Evolutionary conservation across 2,797 vertebrate species (phyloP), one percentile per base, ranked within the genome.

Genomic region (Rhinichthys osculus): DNA sequence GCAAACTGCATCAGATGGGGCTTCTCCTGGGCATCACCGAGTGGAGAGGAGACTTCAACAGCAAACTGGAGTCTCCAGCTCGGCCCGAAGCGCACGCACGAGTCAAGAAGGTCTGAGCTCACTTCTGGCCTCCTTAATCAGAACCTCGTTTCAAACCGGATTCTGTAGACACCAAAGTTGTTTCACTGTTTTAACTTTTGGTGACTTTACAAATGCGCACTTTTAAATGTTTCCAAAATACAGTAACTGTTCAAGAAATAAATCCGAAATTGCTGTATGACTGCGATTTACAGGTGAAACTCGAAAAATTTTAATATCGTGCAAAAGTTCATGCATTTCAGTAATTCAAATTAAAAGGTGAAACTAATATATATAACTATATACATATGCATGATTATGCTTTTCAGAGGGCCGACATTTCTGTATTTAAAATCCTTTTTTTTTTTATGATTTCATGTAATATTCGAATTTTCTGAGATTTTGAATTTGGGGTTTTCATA

Each of bases 1-100:
- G 92, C 92, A 91, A 92, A 64, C 94, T 96, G 83, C 96, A 96
- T 82, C 93, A 90, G 62, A 90, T 96, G 90, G 96, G 95, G 69
- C 91, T 96, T 86, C 89, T 95, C 47, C 89, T 95, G 84, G 96
- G 96, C 3, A 91, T 96, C 86, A 95, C 94, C 4, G 95, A 96
- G 71, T 96, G 96, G 96, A 81, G 91, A 84, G 94, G 89, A 84
- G 94, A 96, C 92, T 96, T 94, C 90, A 92, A 94, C 62, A 90
- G 78, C 70, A 96, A 95, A 88, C 89, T 96, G 72, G 84, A 72
- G 38, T 74, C 91, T 1, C 86, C 84, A 72, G 69, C 84, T 23
- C 47, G 69, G 16, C 57, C 54, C 5, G 57, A 42, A 9, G 69
- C 74, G n/a, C 40, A 82, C 4, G 44, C 76, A 19, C 78, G 87